Base-by-base conservation (phyloP, 2,888 invertebrate genomes). In the Nemoura dubitans region DNA sequence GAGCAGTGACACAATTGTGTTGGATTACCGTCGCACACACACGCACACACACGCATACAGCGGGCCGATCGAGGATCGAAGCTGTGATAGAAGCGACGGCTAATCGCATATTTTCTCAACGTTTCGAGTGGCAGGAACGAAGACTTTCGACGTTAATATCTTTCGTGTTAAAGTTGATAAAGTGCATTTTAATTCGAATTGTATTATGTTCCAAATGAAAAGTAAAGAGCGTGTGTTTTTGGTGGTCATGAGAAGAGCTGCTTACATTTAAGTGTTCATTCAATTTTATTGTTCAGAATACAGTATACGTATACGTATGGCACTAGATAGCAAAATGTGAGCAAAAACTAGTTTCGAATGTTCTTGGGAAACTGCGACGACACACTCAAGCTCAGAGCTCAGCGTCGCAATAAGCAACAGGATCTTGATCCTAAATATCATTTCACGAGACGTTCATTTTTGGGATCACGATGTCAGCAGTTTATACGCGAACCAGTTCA, bases 401-500 rank as follows among this genome's bases (percentile, higher is more conserved):
- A 21, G 59, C 59, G 21, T 59, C 59, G 59, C 59, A 59, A 59
- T 59, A 59, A 59, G 59, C 59, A 59, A 59, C 59, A 59, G 59
- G 59, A 59, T 59, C 59, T 59, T 59, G 59, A 59, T 59, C 59
- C 59, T 7, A 7, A 59, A 59, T 7, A 59, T 59, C 59, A 59
- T 59, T 59, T 59, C 59, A 59, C 59, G 14, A 59, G 59, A 59
- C 59, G 59, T 59, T 59, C 14, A 59, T 59, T 59, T 59, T 59
- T 21, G 21, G 59, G 59, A 59, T 59, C 59, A 59, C 59, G 59
- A 59, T 59, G 59, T 59, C 59, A 59, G 16, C 16, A 7, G 59
- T 10, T 59, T 59, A 59, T 59, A 27, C 28, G 78, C 28, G 78
- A 14, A 78, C 78, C 78, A 27, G 78, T 78, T 78, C 78, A 78